These are phyloP conservation scores for Helleia helle DNA, from an alignment of 2,888 invertebrate genomes.

Conservation along the genomic window DNA sequence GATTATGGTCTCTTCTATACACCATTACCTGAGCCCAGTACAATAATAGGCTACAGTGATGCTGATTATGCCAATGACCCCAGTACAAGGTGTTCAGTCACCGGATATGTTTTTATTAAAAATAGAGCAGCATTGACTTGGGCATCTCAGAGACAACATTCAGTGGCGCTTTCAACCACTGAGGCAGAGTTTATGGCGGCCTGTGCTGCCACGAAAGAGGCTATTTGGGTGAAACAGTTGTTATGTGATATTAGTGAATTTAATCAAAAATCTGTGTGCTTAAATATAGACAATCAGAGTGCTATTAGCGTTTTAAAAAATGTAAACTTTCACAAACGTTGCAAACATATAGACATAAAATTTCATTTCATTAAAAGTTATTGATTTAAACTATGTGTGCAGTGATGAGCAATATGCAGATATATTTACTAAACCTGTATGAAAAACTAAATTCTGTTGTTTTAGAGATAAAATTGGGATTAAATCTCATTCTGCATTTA, in stretches of 20 bases:
- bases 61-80: background rate
- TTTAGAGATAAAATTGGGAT: background rate
- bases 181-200: too few relatives aligned
- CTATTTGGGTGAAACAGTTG: background rate
- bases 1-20: background rate
- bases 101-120: background rate
- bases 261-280: background rate
- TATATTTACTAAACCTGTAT: background rate
- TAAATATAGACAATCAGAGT: background rate
- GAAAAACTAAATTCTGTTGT: background rate
- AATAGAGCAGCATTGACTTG: too few relatives aligned
- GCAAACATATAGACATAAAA: too few relatives aligned
- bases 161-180: too few relatives aligned
- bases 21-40: background rate
- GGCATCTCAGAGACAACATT: too few relatives aligned
- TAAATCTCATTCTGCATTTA: too few relatives aligned
- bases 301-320: background rate
- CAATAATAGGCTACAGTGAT: background rate
- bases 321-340: background rate
- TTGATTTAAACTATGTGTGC: background rate
- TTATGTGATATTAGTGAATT: background rate
- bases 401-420: background rate
- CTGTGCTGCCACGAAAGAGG: too few relatives aligned
- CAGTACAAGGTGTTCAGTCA: background rate
- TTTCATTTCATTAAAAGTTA: too few relatives aligned